These are phyloP conservation scores for Phylloscopus whistleri DNA, from an alignment of 2,113 vertebrate genomes.

Conservation along the genomic window DNA sequence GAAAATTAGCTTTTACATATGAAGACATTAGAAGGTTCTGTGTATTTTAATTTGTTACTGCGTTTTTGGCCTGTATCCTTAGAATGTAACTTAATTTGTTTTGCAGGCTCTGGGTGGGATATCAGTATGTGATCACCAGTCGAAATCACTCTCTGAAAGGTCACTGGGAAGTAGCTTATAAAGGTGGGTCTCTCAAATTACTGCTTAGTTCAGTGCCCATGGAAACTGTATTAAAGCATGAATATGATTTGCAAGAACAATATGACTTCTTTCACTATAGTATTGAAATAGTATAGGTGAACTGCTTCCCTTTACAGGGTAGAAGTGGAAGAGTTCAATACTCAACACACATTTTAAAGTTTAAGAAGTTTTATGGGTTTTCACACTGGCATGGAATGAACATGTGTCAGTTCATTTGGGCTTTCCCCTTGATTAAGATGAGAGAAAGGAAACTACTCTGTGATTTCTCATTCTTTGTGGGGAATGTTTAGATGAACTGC, in stretches of 20 bases:
- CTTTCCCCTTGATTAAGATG: background rate
- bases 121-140: conserved; percentile 94
- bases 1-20: background rate
- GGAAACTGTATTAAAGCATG: background rate
- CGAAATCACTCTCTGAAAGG: conserved; percentile 90
- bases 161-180: conserved; percentile 94
- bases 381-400: background rate
- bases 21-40: background rate
- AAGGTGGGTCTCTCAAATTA: conserved; percentile 76
- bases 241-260: background rate
- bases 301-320: background rate
- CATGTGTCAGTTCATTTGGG: background rate
- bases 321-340: background rate
- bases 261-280: background rate
- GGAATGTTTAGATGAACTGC: background rate
- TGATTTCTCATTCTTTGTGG: background rate
- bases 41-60: background rate
- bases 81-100: background rate
- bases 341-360: background rate
- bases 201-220: background rate
- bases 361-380: background rate
- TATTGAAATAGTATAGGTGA: background rate
- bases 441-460: background rate
- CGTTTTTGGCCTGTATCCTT: background rate
- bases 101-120: conserved; percentile 94